These are phyloP conservation scores for Aselliscus stoliczkanus DNA, from an alignment of 2,797 vertebrate species.

Conservation along the genomic window DNA sequence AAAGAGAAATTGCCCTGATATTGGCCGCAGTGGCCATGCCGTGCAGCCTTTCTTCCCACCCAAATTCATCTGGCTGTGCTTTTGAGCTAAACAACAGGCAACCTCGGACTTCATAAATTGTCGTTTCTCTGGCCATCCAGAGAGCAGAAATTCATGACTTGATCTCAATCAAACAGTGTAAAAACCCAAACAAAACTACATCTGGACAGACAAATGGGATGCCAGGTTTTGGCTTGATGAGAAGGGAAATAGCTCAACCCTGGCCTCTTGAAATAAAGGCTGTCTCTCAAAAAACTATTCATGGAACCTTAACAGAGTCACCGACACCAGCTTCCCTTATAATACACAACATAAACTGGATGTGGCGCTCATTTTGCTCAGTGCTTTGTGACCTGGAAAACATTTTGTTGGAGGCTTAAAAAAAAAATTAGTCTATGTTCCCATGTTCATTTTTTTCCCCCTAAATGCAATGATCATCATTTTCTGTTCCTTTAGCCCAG, in stretches of 20 bases:
- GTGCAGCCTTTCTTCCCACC: neutral
- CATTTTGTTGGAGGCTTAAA: constrained; percentile 67
- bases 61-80: constrained; percentile 59
- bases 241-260: constrained; percentile 65
- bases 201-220: constrained; percentile 59
- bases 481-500: constrained; percentile 49
- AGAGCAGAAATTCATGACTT: constrained; percentile 58
- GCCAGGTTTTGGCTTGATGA: constrained; percentile 66
- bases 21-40: neutral
- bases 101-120: constrained; percentile 49
- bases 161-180: constrained; percentile 60
- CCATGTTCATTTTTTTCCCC: neutral
- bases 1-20: neutral
- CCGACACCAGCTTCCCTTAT: constrained; percentile 63
- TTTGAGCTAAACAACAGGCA: constrained; percentile 52
- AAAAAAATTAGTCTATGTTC: constrained; percentile 45
- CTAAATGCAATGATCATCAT: constrained; percentile 7
- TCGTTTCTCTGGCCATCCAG: constrained; percentile 9
- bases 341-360: constrained; percentile 74
- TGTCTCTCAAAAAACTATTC: constrained; percentile 71
- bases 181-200: constrained; percentile 72
- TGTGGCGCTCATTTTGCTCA: constrained; percentile 62
- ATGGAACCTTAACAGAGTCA: constrained; percentile 66
- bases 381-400: constrained; percentile 75
- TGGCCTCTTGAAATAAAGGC: constrained; percentile 70